These are phyloP conservation scores for Eugnorisma glareosa DNA, from an alignment of 2,888 invertebrate genomes.

Conservation along the genomic window DNA sequence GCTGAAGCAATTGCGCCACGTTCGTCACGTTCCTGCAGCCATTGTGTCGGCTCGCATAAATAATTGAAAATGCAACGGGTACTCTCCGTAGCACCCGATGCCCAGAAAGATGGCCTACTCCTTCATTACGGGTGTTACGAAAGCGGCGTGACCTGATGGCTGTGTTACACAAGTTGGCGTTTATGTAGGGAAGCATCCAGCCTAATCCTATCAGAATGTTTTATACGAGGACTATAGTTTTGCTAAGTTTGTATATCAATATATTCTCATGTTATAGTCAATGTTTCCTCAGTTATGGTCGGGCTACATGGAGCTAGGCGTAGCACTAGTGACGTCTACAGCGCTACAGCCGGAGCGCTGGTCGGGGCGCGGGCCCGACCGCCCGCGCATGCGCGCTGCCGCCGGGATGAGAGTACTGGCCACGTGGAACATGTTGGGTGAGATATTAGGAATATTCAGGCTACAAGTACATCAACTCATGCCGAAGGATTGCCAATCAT, in stretches of 20 bases:
- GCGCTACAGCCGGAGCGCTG: slow-evolving; percentile 85
- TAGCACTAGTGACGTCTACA: slow-evolving; percentile 84
- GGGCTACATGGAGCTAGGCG: slow-evolving; percentile 87
- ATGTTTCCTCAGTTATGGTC: slow-evolving; percentile 87
- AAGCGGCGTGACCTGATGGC: no score
- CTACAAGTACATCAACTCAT: not conserved
- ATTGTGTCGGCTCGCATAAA: no score
- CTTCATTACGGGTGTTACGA: no score
- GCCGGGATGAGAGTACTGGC: slow-evolving; percentile 98
- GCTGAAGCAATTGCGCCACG: no score
- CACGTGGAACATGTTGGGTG: slow-evolving; percentile 97
- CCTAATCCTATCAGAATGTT: not conserved
- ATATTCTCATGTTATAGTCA: not conserved
- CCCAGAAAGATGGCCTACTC: no score
- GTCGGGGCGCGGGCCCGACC: slow-evolving; percentile 85
- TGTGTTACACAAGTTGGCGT: not conserved
- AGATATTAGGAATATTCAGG: not conserved
- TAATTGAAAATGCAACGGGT: no score
- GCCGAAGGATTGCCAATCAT: not conserved
- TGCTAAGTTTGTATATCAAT: not conserved
- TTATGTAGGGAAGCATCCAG: not conserved
- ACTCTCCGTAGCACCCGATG: no score
- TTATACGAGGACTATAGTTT: not conserved
- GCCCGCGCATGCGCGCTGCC: slow-evolving; percentile 95
- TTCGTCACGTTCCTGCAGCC: no score